Evolutionary conservation across 2,888 invertebrate species (phyloP), one percentile per base, ranked within the genome.

Genomic region (Gnatocerus cornutus): DNA sequence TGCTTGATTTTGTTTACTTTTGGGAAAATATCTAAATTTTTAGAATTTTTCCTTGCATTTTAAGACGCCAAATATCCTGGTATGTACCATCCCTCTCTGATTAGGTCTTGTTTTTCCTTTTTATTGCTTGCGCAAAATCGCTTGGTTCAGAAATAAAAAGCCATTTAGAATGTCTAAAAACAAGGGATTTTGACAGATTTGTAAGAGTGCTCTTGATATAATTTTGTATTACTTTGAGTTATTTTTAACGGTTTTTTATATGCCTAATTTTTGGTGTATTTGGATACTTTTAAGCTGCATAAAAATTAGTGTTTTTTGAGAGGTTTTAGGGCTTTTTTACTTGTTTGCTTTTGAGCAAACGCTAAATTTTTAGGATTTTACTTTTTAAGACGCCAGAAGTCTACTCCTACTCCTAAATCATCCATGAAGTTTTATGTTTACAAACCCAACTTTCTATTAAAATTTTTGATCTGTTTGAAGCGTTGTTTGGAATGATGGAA

Each of bases 71-170:
- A 33, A 33, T 33, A 33, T 33, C 7, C 33, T 33, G n/a, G 33
- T 33, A n/a, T n/a, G n/a, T n/a, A 33, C 33, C 33, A 33, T 33
- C 33, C n/a, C 33, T 43, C 48, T 16, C 16, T 48, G 48, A 48
- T 48, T 48, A 16, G 21, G 21, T 48, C 3, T 48, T 48, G 48
- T 48, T 16, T 48, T 48, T 48, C 48, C 48, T 48, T 48, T 48
- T 53, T 37, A 33, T 37, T 53, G 53, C 37, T 33, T 53, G 37
- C 37, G 33, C 29, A 33, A 53, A 37, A 30, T 53, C 37, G 37
- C 33, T 29, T 53, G 53, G 29, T 53, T 37, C 53, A 37, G 53
- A 53, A 53, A 53, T 53, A 53, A 53, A 53, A 53, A 53, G 1
- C 53, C 37, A 53, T 37, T 53, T 53, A 37, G 53, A 29, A 33